Evolutionary conservation across 1,140 invertebrate genomes (phyloP).

Genomic region (Musca domestica): DNA sequence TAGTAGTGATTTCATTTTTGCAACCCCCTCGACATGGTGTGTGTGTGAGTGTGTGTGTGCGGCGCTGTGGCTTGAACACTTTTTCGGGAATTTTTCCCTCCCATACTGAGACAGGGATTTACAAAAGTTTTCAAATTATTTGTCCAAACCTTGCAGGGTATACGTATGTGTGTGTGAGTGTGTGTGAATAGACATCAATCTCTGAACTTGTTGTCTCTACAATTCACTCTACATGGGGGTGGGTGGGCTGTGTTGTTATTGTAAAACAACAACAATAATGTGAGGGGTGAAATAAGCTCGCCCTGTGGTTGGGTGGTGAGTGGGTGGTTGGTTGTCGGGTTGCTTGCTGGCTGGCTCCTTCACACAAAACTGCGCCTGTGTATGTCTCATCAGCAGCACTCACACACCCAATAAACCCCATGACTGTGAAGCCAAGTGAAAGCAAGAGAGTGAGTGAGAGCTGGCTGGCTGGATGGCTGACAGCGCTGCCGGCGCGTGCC

Average conservation of each 20-base stretch:
- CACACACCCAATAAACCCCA: no score
- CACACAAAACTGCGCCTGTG: background rate
- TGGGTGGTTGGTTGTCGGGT: background rate
- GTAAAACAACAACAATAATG: background rate
- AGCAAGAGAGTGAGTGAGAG: background rate
- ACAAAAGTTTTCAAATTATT: no score
- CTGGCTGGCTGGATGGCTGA: no score
- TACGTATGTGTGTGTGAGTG: background rate
- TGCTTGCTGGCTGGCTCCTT: no score
- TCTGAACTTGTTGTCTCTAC: constrained; percentile 4
- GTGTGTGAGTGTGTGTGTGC: background rate
- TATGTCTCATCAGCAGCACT: no score
- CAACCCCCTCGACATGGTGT: background rate
- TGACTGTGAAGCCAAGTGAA: no score
- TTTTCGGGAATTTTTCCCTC: no score
- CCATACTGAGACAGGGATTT: no score
- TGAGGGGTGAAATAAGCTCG: background rate
- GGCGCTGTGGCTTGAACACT: no score
- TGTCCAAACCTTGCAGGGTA: background rate
- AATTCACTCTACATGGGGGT: background rate
- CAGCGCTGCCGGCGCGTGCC: constrained; percentile 26
- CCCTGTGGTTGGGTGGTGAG: background rate
- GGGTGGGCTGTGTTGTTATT: background rate
- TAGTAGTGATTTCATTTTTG: constrained; percentile 20
- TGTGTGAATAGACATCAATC: background rate